Percentiles rank a stretch among this genome's conserved stretches.
Conservation (phyloP, 2,888 invertebrate genomes). For the Epirrita christyi region DNA sequence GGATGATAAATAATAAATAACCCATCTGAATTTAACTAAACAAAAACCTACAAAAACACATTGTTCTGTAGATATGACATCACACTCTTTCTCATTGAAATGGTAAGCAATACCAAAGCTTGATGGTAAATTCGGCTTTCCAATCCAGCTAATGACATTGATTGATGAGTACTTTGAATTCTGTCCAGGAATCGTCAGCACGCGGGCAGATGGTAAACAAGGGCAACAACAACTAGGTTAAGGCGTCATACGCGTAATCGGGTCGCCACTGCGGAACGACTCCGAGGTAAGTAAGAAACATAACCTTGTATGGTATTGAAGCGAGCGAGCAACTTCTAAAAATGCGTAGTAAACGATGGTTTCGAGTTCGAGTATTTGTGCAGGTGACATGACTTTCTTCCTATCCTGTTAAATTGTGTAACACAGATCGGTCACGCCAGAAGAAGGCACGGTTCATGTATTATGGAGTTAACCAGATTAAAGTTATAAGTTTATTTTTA, state of each 20-base stretch:
- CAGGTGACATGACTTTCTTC: constrained; percentile 42
- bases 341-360: constrained; percentile 60
- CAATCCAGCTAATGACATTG: neutral
- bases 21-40: too few relatives aligned
- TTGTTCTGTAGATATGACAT: too few relatives aligned
- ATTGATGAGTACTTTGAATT: constrained; percentile 21
- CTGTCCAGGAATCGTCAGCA: constrained; percentile 52
- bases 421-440: constrained; percentile 1
- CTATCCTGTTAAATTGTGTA: constrained; percentile 27
- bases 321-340: constrained; percentile 45
- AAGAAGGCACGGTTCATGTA: constrained; percentile 8
- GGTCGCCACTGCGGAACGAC: constrained; percentile 65
- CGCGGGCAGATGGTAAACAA: constrained; percentile 62
- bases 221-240: constrained; percentile 69
- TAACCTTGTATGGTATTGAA: constrained; percentile 55
- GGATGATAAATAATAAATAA: neutral
- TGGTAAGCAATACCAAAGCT: neutral
- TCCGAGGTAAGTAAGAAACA: constrained; percentile 70
- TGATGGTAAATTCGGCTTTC: neutral
- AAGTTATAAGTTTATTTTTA: too few relatives aligned
- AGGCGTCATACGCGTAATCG: constrained; percentile 62
- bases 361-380: constrained; percentile 48
- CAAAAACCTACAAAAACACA: neutral
- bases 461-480: constrained; percentile 4
- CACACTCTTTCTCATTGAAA: neutral